These are phyloP conservation scores for human DNA, from an alignment of 2,113 vertebrate species.

Conservation along the genomic window GRCh38 chr6:119339001-119339500, in stretches of 20 bases:
- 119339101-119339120: neutral
- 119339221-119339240: neutral
- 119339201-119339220: neutral
- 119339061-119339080: neutral
- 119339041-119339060: neutral
- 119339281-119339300: neutral
- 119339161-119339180: neutral
- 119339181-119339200: neutral
- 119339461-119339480: neutral
- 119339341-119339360: neutral
- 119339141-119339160: neutral
- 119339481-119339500: neutral
- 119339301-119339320: neutral
- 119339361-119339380: neutral
- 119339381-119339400: neutral
- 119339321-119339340: neutral
- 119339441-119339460: neutral
- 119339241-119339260: neutral
- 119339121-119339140: neutral
- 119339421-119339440: neutral
- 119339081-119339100: neutral
- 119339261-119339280: neutral
- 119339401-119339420: neutral
- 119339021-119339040: neutral
- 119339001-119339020: neutral